Base-by-base conservation (phyloP, 2,797 vertebrate species). In the Hippocampus kuda region DNA sequence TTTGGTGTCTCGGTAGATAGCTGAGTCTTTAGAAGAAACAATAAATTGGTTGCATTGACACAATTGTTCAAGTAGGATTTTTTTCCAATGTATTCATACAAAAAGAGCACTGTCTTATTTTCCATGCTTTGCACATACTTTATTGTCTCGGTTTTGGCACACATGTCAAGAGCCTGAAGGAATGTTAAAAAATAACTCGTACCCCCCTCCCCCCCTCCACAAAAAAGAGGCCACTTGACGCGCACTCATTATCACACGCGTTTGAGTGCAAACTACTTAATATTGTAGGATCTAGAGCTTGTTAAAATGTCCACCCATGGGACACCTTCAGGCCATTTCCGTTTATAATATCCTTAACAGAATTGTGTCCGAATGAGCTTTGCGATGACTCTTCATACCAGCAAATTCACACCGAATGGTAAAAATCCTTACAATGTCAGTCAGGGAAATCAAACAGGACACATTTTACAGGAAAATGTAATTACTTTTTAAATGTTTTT, bases 241-340 rank as follows among this genome's bases (percentile, higher is more conserved):
- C 22, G 4, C 22, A 62, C 20, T 5, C 60, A 62, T 62, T 26
- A 64, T 64, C 62, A 64, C 41, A 64, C n/a, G 41, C 26, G 62
- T 64, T 44, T 46, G 61, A 63, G 61, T 41, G 61, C 38, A 8
- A 64, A 64, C 27, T 42, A 13, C n/a, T 44, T 27, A 16, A 46
- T 65, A 65, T 42, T 46, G 26, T 46, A 16, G 24, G 42, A 65
- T 65, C 63, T 46, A 9, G 63, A 65, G 63, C 63, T 53, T 56
- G 49, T 69, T 65, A 49, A 67, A 67, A 71, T 26, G 64, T 34
- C 63, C 38, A 69, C 65, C 66, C 20, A 27, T 26, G 63, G 63
- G 63, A 65, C 42, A 65, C 46, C 42, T 65, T 26, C 42, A 65
- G 63, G 63, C 42, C 42, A 46, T 65, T 65, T 48, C 7, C 63